Evolutionary conservation across 37 sponge, comb jelly and placozoan genomes (phyloP).

Genomic region (Crambe crambe): DNA sequence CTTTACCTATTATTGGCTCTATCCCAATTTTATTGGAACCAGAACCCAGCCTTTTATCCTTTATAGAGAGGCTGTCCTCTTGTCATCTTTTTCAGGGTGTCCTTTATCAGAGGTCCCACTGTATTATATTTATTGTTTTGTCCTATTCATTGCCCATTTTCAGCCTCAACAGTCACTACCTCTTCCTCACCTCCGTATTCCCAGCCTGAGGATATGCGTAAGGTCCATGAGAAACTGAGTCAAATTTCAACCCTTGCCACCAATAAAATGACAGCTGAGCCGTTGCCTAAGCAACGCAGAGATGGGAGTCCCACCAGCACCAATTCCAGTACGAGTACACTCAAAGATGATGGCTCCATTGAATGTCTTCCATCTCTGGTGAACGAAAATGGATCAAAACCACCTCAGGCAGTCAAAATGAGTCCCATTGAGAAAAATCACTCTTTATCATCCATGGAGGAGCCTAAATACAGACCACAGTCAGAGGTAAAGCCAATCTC

Average conservation of each 20-base stretch:
- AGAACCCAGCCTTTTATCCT: too few species aligned
- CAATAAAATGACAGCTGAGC: slow-evolving; percentile 4
- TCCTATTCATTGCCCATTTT: background rate
- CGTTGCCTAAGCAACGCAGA: background rate
- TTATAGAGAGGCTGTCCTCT: too few species aligned
- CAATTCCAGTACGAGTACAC: slow-evolving; percentile 36
- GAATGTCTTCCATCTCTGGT: slow-evolving; percentile 20
- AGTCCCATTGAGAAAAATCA: too few species aligned
- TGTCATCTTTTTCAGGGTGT: too few species aligned
- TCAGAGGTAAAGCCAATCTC: too few species aligned
- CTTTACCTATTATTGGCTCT: background rate
- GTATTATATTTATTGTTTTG: too few species aligned
- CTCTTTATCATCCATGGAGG: too few species aligned
- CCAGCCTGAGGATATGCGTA: slow-evolving; percentile 49
- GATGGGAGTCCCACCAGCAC: slow-evolving; percentile 35
- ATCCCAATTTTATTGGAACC: too few species aligned
- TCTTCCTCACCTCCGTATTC: slow-evolving; percentile 10
- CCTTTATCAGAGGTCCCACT: too few species aligned
- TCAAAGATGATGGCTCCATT: slow-evolving; percentile 12
- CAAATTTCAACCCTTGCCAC: slow-evolving; percentile 41
- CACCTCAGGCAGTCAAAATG: too few species aligned
- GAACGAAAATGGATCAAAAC: background rate
- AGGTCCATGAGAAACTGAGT: slow-evolving; percentile 42
- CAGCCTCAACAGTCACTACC: background rate
- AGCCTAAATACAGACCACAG: too few species aligned